These are phyloP conservation scores for Nipponacmea schrenckii DNA, from an alignment of 2,888 invertebrate genomes.

Conservation along the genomic window DNA sequence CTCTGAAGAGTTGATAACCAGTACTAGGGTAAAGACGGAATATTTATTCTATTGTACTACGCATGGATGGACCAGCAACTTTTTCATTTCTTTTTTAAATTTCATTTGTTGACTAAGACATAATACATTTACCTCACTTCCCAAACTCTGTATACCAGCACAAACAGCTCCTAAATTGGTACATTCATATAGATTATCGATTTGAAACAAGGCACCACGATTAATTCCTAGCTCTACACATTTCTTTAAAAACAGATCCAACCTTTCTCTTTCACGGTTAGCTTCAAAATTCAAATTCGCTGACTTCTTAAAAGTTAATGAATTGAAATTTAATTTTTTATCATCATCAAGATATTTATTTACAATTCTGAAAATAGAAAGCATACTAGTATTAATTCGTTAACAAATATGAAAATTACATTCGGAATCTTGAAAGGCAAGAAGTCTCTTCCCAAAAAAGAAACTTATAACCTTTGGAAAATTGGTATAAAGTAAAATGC, in stretches of 20 bases:
- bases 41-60: too few relatives aligned
- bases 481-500: too few relatives aligned
- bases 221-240: slow-evolving; percentile 49
- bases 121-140: slow-evolving; percentile 51
- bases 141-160: slow-evolving; percentile 51
- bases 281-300: slow-evolving; percentile 40
- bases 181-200: slow-evolving; percentile 55
- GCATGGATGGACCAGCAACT: too few relatives aligned
- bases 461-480: too few relatives aligned
- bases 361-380: slow-evolving; percentile 40
- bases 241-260: slow-evolving; percentile 46
- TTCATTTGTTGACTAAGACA: not conserved
- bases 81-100: too few relatives aligned
- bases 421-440: too few relatives aligned
- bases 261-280: slow-evolving; percentile 50
- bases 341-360: slow-evolving; percentile 38
- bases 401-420: too few relatives aligned
- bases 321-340: slow-evolving; percentile 41
- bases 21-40: too few relatives aligned
- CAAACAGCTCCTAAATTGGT: slow-evolving; percentile 56
- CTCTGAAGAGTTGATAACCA: too few relatives aligned
- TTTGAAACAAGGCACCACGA: slow-evolving; percentile 48
- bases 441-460: not conserved
- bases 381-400: too few relatives aligned
- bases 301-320: slow-evolving; percentile 42